Percentiles rank a stretch among this genome's conserved stretches.
Conservation (phyloP, 2,888 invertebrate species). For the Nephrocerus scutellatus region DNA sequence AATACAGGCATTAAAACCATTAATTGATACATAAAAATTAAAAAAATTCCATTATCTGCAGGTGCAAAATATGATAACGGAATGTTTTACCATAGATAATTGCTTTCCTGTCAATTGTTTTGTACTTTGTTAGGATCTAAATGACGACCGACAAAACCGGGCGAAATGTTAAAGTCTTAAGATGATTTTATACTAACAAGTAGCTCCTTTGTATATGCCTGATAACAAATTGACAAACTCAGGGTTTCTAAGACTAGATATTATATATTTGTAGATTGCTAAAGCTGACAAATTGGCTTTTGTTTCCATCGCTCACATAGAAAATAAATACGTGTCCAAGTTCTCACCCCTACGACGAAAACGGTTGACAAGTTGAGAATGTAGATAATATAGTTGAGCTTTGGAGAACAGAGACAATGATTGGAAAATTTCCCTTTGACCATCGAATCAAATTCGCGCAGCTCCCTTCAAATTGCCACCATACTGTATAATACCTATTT, state of each 20-base stretch:
- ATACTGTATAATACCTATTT: conserved; percentile 5
- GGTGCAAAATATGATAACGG: background rate
- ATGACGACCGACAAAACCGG: too few relatives aligned
- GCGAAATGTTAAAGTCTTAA: background rate
- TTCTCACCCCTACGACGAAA: conserved; percentile 2
- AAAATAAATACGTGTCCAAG: conserved; percentile 9
- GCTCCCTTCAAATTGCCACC: conserved; percentile 7
- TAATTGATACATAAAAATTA: conserved; percentile 3
- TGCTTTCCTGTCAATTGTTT: background rate
- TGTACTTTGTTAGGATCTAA: background rate
- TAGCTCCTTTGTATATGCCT: conserved; percentile 4
- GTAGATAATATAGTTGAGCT: conserved; percentile 4
- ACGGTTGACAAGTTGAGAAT: conserved; percentile 1
- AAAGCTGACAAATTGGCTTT: conserved; percentile 5
- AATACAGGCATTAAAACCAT: conserved; percentile 5
- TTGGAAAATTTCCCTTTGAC: too few relatives aligned
- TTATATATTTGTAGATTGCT: conserved; percentile 8
- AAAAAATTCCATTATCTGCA: conserved; percentile 6
- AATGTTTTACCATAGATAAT: background rate
- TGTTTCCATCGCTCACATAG: conserved; percentile 6
- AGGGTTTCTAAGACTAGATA: conserved; percentile 3
- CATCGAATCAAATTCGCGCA: conserved; percentile 4
- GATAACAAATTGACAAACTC: background rate
- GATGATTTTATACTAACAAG: conserved; percentile 2
- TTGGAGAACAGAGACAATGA: too few relatives aligned